phyloP scores from a whole-genome alignment of 2,888 invertebrate species.

The Drosophila mimica region DNA sequence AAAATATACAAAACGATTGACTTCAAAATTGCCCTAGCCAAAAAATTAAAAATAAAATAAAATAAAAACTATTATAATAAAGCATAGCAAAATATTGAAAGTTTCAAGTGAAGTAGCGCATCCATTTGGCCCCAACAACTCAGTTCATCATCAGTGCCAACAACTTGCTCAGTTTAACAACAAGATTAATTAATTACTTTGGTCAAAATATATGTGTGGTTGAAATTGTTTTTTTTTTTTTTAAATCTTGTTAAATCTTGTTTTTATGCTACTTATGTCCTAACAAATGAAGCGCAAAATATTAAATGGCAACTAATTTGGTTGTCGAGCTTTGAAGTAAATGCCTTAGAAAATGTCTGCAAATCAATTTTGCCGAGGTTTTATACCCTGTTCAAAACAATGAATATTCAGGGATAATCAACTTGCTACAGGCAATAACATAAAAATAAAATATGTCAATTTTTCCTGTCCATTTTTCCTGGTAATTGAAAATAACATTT shows the following conservation, averaged over 20 bases:
- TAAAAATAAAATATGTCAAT: not conserved
- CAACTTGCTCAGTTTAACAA: conserved; percentile 48
- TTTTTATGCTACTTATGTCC: conserved; percentile 29
- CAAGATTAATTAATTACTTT: conserved; percentile 64
- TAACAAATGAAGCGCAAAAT: conserved; percentile 53
- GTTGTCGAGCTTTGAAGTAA: conserved; percentile 51
- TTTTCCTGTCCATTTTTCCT: too few species aligned
- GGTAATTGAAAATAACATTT: conserved; percentile 2
- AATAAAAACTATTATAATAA: conserved; percentile 51
- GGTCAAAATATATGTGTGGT: conserved; percentile 21
- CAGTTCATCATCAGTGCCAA: conserved; percentile 28
- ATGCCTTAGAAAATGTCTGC: conserved; percentile 57
- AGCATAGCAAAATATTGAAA: conserved; percentile 65
- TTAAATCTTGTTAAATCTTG: conserved; percentile 7
- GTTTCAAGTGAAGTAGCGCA: conserved; percentile 60
- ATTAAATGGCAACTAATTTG: conserved; percentile 52
- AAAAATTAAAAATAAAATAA: conserved; percentile 21
- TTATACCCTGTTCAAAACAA: conserved; percentile 35
- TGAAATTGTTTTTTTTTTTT: conserved; percentile 5
- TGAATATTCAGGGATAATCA: not conserved
- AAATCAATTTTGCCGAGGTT: conserved; percentile 14
- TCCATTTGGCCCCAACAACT: conserved; percentile 16
- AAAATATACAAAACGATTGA: conserved; percentile 33
- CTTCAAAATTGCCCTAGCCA: conserved; percentile 39
- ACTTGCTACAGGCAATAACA: not conserved